These are phyloP conservation scores for Caranx ignobilis DNA, from an alignment of 2,113 vertebrate genomes.

Conservation along the genomic window DNA sequence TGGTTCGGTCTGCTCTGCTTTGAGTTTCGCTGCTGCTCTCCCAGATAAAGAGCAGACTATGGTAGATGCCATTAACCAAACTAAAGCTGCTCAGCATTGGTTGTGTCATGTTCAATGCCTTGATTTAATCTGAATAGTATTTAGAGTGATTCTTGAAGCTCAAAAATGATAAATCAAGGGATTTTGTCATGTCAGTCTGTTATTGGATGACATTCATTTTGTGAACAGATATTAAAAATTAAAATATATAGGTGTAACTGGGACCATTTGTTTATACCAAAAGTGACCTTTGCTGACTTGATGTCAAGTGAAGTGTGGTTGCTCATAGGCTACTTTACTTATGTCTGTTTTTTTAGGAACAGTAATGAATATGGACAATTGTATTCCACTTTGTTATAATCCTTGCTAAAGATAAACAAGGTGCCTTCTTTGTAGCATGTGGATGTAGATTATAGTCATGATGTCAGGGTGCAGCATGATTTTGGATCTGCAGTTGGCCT, in stretches of 20 bases:
- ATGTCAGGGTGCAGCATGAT: conserved; percentile 50
- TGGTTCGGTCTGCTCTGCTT: conserved; percentile 64
- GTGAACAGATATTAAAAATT: background rate
- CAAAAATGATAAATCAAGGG: background rate
- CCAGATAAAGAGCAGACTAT: conserved; percentile 12
- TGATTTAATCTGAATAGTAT: background rate
- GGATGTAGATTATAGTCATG: background rate
- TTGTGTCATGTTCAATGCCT: background rate
- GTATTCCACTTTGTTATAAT: background rate
- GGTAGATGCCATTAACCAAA: conserved; percentile 69
- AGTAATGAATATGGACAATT: background rate
- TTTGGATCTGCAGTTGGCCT: conserved; percentile 29
- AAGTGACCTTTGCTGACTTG: background rate
- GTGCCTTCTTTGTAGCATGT: background rate
- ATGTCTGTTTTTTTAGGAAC: background rate
- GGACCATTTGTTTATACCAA: background rate
- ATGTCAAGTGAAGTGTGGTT: background rate
- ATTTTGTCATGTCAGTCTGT: background rate
- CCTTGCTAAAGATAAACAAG: background rate
- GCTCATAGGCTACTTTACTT: background rate
- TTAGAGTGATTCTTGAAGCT: background rate
- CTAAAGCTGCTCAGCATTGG: conserved; percentile 51
- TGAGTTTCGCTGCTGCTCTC: conserved; percentile 38
- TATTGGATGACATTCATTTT: background rate
- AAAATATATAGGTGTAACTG: too few species aligned